Conservation (phyloP, 2,797 vertebrate genomes). For the Peromyscus aztecus region DNA sequence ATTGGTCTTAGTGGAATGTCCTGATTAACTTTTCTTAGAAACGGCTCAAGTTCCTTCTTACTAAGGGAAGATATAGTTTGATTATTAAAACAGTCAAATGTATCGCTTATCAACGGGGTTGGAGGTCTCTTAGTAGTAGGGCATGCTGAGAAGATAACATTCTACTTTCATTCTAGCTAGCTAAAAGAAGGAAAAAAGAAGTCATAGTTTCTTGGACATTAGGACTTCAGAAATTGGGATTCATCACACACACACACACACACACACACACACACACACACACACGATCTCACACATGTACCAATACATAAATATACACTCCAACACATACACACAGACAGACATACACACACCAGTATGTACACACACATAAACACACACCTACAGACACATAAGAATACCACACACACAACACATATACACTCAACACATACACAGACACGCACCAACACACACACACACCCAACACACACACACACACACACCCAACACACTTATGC, state of each 20-base stretch:
- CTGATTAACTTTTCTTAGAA: not conserved
- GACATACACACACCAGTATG: not conserved
- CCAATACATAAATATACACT: not conserved
- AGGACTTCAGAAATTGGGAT: conserved; percentile 4
- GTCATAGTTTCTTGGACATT: not conserved
- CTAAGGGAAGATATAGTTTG: not conserved
- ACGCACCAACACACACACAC: not conserved
- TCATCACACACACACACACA: not conserved
- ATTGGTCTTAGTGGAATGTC: not conserved
- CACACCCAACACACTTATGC: not conserved
- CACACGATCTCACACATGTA: not conserved
- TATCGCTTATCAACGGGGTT: not conserved
- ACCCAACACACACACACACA: not conserved
- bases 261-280: not conserved
- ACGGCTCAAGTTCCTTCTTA: not conserved
- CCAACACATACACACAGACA: not conserved
- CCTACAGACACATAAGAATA: not conserved
- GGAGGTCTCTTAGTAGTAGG: not conserved
- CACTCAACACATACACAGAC: not conserved
- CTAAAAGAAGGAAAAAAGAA: not conserved
- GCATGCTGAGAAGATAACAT: not conserved
- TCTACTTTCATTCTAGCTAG: not conserved
- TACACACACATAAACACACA: not conserved
- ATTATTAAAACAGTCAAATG: conserved; percentile 12
- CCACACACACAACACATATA: not conserved